A percentile compares a stretch with the other conserved stretches of the same genome.
Conservation (phyloP, 2,797 vertebrate genomes). For the Pseudocheirus occidentalis region DNA sequence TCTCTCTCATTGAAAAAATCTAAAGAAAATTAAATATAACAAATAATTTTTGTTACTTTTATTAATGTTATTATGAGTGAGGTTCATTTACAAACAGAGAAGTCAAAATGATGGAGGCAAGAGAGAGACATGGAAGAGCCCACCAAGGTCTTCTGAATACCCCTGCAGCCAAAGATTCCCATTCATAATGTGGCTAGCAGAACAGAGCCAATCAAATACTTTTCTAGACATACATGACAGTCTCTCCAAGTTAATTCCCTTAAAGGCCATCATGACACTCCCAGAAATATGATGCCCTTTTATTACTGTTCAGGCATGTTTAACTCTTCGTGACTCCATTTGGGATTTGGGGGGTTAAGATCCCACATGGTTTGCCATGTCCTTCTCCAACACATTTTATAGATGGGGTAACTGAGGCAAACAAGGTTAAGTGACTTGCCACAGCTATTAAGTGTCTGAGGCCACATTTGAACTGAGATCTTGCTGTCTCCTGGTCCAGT, state of each 20-base stretch:
- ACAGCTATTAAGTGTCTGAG: background rate
- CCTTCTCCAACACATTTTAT: background rate
- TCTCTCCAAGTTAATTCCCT: background rate
- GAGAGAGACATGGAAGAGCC: background rate
- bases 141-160: background rate
- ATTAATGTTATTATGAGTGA: too few relatives aligned
- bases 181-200: background rate
- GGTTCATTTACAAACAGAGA: background rate
- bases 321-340: background rate
- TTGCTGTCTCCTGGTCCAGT: background rate
- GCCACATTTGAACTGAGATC: background rate
- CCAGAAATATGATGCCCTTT: background rate
- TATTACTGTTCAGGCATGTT: background rate
- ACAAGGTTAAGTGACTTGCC: background rate
- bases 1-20: background rate
- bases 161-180: background rate
- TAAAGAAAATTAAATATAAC: background rate
- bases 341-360: background rate
- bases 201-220: background rate
- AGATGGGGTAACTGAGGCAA: background rate
- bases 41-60: too few relatives aligned
- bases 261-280: background rate
- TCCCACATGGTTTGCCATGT: background rate
- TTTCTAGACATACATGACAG: background rate
- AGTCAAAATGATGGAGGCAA: background rate